These are phyloP conservation scores for Alitta virens DNA, from an alignment of 2,888 invertebrate genomes.

Conservation along the genomic window DNA sequence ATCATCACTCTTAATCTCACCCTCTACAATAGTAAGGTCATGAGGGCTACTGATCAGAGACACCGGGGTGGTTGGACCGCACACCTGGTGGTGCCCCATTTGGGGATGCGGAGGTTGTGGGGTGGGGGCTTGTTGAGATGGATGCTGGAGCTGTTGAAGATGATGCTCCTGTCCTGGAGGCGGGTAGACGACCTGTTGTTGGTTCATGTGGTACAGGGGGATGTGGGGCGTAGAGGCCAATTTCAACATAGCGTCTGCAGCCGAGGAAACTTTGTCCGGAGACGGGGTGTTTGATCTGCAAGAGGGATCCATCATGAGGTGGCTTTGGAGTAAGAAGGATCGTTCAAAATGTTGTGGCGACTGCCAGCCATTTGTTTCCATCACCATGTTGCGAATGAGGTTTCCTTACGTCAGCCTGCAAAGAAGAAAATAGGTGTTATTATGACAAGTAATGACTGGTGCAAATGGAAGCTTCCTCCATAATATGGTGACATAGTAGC, in stretches of 20 bases:
- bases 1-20: constrained; percentile 3
- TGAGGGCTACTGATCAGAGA: not conserved
- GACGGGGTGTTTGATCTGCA: constrained; percentile 16
- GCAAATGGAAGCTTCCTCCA: too few relatives aligned
- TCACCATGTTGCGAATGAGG: too few relatives aligned
- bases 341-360: not conserved
- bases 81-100: not conserved
- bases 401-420: too few relatives aligned
- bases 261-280: constrained; percentile 20
- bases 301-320: constrained; percentile 9
- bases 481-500: too few relatives aligned
- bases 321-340: not conserved
- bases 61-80: not conserved
- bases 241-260: constrained; percentile 26
- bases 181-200: not conserved
- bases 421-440: too few relatives aligned
- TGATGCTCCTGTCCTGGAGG: not conserved
- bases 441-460: too few relatives aligned
- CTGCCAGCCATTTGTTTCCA: too few relatives aligned
- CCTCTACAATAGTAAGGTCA: not conserved
- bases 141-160: constrained; percentile 2
- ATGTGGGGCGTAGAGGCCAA: constrained; percentile 14
- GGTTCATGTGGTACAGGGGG: constrained; percentile 8
- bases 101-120: not conserved
- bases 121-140: not conserved